A percentile compares a stretch with the other conserved stretches of the same genome.
Conservation (phyloP, 2,113 vertebrate genomes). For the Ursus arctos region DNA sequence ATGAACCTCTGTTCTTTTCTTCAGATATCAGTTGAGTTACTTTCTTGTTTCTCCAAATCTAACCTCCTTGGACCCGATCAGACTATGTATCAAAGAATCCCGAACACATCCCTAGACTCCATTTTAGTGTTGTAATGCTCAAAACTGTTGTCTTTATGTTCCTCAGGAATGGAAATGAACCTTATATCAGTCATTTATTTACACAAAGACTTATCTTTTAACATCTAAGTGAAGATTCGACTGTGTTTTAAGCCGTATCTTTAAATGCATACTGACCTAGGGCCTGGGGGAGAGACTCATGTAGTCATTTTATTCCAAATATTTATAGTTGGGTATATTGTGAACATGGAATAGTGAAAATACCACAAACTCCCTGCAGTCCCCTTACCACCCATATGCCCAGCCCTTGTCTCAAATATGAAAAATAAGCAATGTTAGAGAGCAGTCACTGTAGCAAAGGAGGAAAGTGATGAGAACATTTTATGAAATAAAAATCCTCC, state of each 20-base stretch:
- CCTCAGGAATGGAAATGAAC: neutral
- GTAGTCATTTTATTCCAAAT: neutral
- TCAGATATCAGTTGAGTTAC: neutral
- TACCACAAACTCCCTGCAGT: neutral
- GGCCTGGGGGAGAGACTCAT: neutral
- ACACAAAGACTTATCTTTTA: neutral
- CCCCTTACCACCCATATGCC: neutral
- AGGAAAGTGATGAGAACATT: neutral
- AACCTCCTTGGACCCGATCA: neutral
- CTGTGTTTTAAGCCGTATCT: neutral
- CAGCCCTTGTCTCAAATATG: neutral
- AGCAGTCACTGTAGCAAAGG: neutral
- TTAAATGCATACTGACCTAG: neutral
- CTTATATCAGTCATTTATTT: neutral
- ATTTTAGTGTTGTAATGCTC: neutral
- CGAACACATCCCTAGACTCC: neutral
- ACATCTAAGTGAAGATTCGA: neutral
- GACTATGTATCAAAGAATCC: neutral
- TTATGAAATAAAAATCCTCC: neutral
- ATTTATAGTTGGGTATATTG: neutral
- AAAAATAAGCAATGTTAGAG: neutral
- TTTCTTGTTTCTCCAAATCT: conserved; percentile 5
- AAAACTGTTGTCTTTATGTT: neutral
- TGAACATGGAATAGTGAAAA: neutral
- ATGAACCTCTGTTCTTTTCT: neutral